Evolutionary conservation across 2,888 invertebrate species (phyloP).

Genomic region (Chrysomela aeneicollis): DNA sequence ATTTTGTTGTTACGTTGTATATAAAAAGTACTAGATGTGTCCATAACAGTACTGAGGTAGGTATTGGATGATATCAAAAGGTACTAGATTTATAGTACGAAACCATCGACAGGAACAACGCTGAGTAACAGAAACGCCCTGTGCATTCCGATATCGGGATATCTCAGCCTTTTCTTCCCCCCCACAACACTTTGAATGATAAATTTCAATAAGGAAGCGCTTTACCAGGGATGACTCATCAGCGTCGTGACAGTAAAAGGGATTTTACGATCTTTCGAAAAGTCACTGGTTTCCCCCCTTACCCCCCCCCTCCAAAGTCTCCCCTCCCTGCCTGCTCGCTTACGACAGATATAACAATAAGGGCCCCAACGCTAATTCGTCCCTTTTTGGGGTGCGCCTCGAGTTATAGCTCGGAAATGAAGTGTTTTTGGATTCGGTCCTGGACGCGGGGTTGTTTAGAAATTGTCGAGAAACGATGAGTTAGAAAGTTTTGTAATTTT

Average conservation of each 20-base stretch:
- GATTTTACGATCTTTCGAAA: conserved; percentile 52
- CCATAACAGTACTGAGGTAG: no score
- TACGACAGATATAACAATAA: conserved; percentile 32
- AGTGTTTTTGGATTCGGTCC: no score
- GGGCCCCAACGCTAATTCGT: conserved; percentile 29
- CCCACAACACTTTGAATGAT: conserved; percentile 27
- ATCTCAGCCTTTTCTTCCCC: no score
- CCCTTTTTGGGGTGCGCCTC: conserved; percentile 7
- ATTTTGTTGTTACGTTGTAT: no score
- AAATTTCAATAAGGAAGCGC: conserved; percentile 31
- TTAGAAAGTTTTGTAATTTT: no score
- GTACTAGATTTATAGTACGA: no score
- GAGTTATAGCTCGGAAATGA: conserved; percentile 9
- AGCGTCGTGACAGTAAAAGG: conserved; percentile 43
- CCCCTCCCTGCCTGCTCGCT: conserved; percentile 22
- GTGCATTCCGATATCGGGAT: background rate
- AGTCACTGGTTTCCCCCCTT: conserved; percentile 34
- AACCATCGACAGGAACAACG: no score
- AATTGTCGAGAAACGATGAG: no score
- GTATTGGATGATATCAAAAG: no score
- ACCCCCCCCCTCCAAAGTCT: no score
- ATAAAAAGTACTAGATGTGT: no score
- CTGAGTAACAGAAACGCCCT: background rate
- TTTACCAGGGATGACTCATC: conserved; percentile 31
- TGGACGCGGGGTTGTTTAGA: no score